Conservation (phyloP, 1,140 invertebrate genomes). For the Bombus breviceps region DNA sequence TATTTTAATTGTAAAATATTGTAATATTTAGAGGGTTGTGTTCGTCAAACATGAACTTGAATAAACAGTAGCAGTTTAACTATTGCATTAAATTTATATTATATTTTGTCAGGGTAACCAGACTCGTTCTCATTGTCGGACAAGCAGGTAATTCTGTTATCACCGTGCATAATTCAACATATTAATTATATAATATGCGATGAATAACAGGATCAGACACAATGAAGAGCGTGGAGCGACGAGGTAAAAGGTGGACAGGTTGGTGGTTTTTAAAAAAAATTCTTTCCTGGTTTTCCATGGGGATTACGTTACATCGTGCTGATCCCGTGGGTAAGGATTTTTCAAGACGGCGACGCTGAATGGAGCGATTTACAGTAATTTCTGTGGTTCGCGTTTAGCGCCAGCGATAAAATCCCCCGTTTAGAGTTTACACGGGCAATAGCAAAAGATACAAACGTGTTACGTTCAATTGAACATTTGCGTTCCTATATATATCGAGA, state of each 20-base stretch:
- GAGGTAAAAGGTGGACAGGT: not conserved
- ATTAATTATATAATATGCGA: not conserved
- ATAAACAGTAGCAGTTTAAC: not conserved
- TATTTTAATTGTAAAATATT: not conserved
- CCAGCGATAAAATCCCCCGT: not conserved
- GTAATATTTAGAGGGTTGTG: not conserved
- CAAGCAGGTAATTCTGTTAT: not conserved
- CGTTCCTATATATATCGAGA: too few relatives aligned
- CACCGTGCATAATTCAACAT: not conserved
- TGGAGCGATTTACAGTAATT: conserved; percentile 61
- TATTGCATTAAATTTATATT: not conserved
- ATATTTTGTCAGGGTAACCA: not conserved
- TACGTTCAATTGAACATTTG: not conserved
- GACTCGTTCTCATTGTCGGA: too few relatives aligned
- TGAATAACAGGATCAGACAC: conserved; percentile 11
- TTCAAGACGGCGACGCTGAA: conserved; percentile 54
- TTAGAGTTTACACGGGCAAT: conserved; percentile 34
- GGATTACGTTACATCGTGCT: conserved; percentile 52
- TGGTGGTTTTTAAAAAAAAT: conserved; percentile 56
- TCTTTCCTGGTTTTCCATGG: conserved; percentile 40
- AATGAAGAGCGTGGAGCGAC: not conserved
- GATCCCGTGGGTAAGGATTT: conserved; percentile 56
- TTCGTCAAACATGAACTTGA: not conserved
- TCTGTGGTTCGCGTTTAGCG: conserved; percentile 29
- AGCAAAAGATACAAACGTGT: not conserved